Conservation (phyloP, 1,140 invertebrate genomes). For the Macrotrachela quadricornifera region DNA sequence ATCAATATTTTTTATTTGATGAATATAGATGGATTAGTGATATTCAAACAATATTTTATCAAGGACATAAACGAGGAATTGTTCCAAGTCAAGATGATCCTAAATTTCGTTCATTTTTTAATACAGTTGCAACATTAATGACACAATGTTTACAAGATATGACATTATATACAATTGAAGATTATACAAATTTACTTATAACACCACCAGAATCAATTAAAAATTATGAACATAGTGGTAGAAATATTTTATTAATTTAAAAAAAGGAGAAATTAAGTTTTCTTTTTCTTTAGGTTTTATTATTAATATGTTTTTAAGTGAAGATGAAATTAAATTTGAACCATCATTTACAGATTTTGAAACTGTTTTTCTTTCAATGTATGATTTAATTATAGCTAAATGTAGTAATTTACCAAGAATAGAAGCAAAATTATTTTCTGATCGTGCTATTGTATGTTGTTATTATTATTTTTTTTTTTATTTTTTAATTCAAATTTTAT, state of each 20-base stretch:
- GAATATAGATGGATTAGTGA: slow-evolving; percentile 37
- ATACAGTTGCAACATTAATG: slow-evolving; percentile 62
- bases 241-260: background rate
- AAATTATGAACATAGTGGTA: slow-evolving; percentile 2
- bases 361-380: slow-evolving; percentile 44
- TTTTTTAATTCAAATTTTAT: no score
- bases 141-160: slow-evolving; percentile 55
- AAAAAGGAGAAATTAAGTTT: background rate
- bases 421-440: slow-evolving; percentile 38
- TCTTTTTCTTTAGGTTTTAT: slow-evolving; percentile 42
- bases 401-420: slow-evolving; percentile 46
- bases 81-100: slow-evolving; percentile 33
- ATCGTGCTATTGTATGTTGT: slow-evolving; percentile 30
- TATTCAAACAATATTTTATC: slow-evolving; percentile 36
- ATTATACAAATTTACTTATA: slow-evolving; percentile 51
- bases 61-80: slow-evolving; percentile 40
- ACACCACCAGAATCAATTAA: slow-evolving; percentile 41
- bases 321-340: slow-evolving; percentile 48
- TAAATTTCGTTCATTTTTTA: slow-evolving; percentile 51
- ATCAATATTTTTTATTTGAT: no score
- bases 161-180: slow-evolving; percentile 52
- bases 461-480: no score
- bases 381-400: slow-evolving; percentile 47
- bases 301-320: slow-evolving; percentile 44
- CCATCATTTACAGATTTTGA: slow-evolving; percentile 53